Evolutionary conservation across 2,113 vertebrate species (phyloP).

Genomic region (Lampris megalopsis): DNA sequence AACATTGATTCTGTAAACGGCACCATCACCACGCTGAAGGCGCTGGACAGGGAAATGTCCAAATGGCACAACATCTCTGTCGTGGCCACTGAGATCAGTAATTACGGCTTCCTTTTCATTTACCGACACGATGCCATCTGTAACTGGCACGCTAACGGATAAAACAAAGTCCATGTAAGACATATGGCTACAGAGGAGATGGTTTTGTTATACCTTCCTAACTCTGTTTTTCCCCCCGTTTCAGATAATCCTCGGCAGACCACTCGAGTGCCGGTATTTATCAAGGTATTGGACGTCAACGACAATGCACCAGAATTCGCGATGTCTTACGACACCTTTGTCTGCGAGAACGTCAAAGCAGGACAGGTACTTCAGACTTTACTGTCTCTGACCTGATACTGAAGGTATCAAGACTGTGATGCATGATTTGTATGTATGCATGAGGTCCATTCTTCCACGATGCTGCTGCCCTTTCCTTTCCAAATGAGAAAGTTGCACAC

Average conservation of each 20-base stretch:
- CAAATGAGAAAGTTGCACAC: no score
- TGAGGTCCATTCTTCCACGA: no score
- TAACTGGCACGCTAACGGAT: no score
- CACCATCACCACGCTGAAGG: conserved; percentile 91
- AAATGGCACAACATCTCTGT: conserved; percentile 97
- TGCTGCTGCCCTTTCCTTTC: no score
- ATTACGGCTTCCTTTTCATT: neutral
- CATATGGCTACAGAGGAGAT: neutral
- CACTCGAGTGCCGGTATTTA: conserved; percentile 91
- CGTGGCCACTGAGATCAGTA: conserved; percentile 95
- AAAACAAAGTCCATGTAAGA: no score
- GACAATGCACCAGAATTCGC: conserved; percentile 97
- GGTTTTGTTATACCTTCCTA: neutral
- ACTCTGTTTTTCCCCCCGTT: neutral
- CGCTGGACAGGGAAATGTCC: conserved; percentile 92
- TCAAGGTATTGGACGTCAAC: conserved; percentile 94
- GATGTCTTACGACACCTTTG: conserved; percentile 95
- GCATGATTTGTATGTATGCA: no score
- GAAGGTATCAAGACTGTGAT: no score
- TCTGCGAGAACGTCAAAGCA: conserved; percentile 96
- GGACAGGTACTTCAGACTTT: conserved; percentile 86
- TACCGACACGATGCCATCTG: no score
- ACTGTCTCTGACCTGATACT: neutral
- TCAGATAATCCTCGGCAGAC: conserved; percentile 91
- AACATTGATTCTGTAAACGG: conserved; percentile 93